A percentile compares a stretch with the other conserved stretches of the same genome.
phyloP scores from a whole-genome alignment of 1,140 invertebrate genomes.

The Coenobita brevimanus region DNA sequence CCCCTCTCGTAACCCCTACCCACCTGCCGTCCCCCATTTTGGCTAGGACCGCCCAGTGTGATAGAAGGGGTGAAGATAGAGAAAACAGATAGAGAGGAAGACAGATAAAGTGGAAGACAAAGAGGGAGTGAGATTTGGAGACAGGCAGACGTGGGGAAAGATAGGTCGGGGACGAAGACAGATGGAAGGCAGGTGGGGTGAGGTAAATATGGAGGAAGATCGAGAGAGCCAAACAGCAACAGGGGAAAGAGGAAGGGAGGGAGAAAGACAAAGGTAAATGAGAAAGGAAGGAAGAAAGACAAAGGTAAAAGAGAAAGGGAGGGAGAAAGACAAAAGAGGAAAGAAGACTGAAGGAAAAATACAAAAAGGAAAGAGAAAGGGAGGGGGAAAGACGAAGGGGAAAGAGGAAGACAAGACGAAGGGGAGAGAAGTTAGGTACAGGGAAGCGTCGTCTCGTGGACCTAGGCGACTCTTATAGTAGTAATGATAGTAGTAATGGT shows the following conservation, averaged over 20 bases:
- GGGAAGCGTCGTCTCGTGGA: no score
- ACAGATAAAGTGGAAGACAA: constrained; percentile 3
- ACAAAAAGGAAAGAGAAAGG: not conserved
- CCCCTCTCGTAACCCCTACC: not conserved
- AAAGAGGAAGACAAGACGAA: not conserved
- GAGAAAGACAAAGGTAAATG: not conserved
- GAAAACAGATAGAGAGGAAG: not conserved
- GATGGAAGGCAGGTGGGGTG: not conserved
- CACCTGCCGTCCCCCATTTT: not conserved
- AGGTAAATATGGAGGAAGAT: constrained; percentile 5
- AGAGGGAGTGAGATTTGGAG: not conserved
- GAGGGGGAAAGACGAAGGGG: not conserved
- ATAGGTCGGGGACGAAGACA: not conserved
- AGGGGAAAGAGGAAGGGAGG: constrained; percentile 6
- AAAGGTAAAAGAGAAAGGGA: not conserved
- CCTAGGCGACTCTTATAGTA: no score
- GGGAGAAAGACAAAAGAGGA: not conserved
- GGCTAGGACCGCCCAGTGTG: not conserved
- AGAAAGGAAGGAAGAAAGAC: not conserved
- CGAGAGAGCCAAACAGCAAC: not conserved
- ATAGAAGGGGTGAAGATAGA: not conserved
- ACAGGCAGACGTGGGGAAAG: not conserved
- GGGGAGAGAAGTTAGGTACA: no score
- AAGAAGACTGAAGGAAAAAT: not conserved
- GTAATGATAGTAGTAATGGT: no score